phyloP scores from a whole-genome alignment of 2,797 vertebrate genomes.

The Anguilla anguilla region DNA sequence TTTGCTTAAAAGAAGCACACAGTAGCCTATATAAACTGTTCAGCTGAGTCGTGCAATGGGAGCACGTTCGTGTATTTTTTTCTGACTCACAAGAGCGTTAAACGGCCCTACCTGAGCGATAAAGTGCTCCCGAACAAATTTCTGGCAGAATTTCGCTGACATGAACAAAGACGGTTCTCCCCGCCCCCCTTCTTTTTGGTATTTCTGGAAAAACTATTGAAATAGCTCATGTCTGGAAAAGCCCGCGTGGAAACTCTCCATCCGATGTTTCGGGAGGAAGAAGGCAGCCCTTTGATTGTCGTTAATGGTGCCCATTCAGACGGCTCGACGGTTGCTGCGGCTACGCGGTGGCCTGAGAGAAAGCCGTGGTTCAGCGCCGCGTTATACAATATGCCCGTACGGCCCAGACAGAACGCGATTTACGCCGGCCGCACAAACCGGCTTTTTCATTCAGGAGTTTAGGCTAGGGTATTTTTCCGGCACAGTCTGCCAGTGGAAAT shows the following conservation, averaged over 20 bases:
- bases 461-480: background rate
- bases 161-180: background rate
- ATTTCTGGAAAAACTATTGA: conserved; percentile 13
- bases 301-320: background rate
- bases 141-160: background rate
- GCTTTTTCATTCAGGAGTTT: conserved; percentile 2
- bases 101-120: background rate
- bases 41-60: background rate
- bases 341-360: background rate
- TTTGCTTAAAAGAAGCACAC: background rate
- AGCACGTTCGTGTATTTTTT: background rate
- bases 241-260: background rate
- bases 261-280: background rate
- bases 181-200: background rate
- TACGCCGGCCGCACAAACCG: background rate
- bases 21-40: background rate
- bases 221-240: background rate
- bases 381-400: background rate
- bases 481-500: background rate
- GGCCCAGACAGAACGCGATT: background rate
- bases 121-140: background rate
- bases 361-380: background rate
- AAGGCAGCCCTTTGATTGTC: background rate
- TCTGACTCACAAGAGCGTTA: background rate
- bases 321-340: background rate